Evolutionary conservation across 1,140 invertebrate species (phyloP), one percentile per base, ranked within the genome.

Genomic region (Catajapyx aquilonaris): DNA sequence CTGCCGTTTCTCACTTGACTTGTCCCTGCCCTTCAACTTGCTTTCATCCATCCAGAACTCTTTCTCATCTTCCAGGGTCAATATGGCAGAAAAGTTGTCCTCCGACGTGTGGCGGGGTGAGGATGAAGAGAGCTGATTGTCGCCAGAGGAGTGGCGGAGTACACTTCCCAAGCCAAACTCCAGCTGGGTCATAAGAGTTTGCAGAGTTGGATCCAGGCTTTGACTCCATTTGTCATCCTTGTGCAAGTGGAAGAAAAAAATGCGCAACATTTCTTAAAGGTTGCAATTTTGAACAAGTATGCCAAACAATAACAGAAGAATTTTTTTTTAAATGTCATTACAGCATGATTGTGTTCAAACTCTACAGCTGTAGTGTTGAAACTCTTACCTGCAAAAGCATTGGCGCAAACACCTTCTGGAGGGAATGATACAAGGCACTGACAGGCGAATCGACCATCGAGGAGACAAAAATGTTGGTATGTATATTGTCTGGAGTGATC

Each of bases 361-460:
- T n/a, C n/a, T n/a, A n/a, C n/a, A n/a, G n/a, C n/a, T n/a, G n/a
- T n/a, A n/a, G n/a, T n/a, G n/a, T n/a, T n/a, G n/a, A n/a, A n/a
- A n/a, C n/a, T n/a, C n/a, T 38, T 44, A 53, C 51, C 45, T 64
- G 54, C 25, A 66, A 44, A 30, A 69, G 46, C 37, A 62, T 45
- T 18, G 57, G 57, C 19, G 50, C 49, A 46, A 55, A 62, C 5
- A 67, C 53, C 39, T 64, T 64, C 39, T 68, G 61, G 2, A 71
- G 47, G 31, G 57, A 46, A 50, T 69, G 60, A 44, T 66, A 68
- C 4, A 71, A 52, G 3, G 63, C 54, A 37, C 48, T 60, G 1
- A 68, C 44, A 4, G 67, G 66, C 4, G 66, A 69, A 37, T 66
- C 63, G 4, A 65, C 38, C 55, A 71, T 65, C 2, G 67, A 64